Conservation (phyloP, 2,797 vertebrate species). For the Rhinoraja longicauda region DNA sequence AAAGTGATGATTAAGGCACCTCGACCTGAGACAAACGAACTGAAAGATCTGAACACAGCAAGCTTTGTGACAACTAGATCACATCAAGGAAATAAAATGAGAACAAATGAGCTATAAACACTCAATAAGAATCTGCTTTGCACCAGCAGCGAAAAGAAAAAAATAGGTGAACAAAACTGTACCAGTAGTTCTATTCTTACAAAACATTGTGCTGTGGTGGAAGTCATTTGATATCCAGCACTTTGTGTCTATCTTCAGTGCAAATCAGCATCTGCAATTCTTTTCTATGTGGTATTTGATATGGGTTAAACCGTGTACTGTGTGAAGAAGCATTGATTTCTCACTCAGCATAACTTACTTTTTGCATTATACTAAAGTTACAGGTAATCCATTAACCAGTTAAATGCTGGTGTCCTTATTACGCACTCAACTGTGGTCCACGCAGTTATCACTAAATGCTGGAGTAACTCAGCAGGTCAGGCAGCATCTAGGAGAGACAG, state of each 20-base stretch:
- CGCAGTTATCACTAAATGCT: no score
- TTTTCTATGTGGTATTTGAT: no score
- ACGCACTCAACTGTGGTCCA: background rate
- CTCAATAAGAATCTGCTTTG: background rate
- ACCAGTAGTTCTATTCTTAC: background rate
- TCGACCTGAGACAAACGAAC: background rate
- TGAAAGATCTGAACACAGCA: slow-evolving; percentile 6
- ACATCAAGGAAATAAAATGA: background rate
- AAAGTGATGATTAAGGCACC: background rate
- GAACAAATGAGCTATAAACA: background rate
- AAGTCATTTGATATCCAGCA: background rate
- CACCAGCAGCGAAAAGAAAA: background rate
- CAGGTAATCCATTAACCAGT: background rate
- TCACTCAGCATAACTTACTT: background rate
- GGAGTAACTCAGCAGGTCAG: no score
- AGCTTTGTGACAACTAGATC: background rate
- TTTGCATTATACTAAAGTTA: background rate
- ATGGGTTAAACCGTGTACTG: background rate
- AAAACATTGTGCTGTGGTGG: background rate
- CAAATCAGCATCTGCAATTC: no score
- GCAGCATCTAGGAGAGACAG: no score
- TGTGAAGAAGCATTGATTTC: background rate
- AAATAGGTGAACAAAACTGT: background rate
- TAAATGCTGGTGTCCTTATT: background rate
- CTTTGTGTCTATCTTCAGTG: no score